Base-by-base conservation (phyloP, 2,888 invertebrate genomes). In the Plebejus melissa region DNA sequence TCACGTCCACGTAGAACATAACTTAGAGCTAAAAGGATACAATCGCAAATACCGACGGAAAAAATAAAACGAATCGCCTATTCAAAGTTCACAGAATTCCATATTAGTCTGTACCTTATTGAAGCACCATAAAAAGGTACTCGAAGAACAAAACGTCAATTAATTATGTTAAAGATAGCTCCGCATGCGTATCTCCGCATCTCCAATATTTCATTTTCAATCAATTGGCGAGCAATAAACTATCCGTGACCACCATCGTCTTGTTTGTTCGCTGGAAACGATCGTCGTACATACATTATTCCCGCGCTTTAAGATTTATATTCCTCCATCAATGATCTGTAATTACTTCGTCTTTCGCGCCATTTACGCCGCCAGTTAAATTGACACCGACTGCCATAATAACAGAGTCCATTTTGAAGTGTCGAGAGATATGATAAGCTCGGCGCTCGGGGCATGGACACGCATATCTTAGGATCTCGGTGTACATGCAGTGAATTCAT, bases 401-500 rank as follows among this genome's bases (percentile, higher is more conserved):
- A 50, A 82, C 83, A 84, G 80, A 78, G 81, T 75, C 77, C 78
- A 76, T 79, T 81, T 81, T 84, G 36, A 46, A 32, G 13, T 16
- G 70, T 71, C 57, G 58, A 57, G 46, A n/a, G 58, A 57, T 57
- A 58, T 57, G 16, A 41, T 71, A 41, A 75, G 58, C 38, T 58
- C 57, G 70, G 13, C 76, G 81, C 83, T 79, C 77, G 79, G 80
- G 85, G 85, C 87, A 86, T 86, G 88, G 85, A 86, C 85, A 83
- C 85, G 88, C 86, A 87, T 92, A 92, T 92, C 90, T 88, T 87
- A 88, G 81, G 87, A 92, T 90, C 91, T 88, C 82, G 82, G 87
- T 83, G 86, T 86, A 85, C 83, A 83, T 83, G 82, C 82, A 83
- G 87, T 90, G 91, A 89, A 91, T 91, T 91, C 87, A 92, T 92